These are phyloP conservation scores for Boloria euphrosyne DNA, from an alignment of 2,888 invertebrate species.

Conservation along the genomic window DNA sequence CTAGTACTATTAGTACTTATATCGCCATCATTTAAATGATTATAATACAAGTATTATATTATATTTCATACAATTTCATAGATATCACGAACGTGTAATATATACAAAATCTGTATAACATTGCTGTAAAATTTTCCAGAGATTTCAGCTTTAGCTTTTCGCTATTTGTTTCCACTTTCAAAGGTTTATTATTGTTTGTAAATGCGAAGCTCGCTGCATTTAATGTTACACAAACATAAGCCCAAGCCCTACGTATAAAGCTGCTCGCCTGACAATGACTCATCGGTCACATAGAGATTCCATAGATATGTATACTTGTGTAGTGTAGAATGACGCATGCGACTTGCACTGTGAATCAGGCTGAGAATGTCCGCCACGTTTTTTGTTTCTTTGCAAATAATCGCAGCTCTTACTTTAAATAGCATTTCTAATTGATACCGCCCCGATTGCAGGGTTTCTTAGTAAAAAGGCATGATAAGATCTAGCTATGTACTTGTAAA, in stretches of 20 bases:
- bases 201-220: background rate
- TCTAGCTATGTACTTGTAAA: background rate
- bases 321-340: conserved; percentile 41
- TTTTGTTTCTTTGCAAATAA: conserved; percentile 36
- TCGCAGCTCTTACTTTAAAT: conserved; percentile 22
- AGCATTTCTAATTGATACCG: conserved; percentile 15
- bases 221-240: conserved; percentile 5
- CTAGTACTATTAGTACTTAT: too few relatives aligned
- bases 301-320: conserved; percentile 28
- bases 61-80: too few relatives aligned
- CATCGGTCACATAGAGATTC: conserved; percentile 37
- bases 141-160: background rate
- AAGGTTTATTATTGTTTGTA: conserved; percentile 12
- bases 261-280: conserved; percentile 31
- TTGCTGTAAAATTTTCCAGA: background rate
- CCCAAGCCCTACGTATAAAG: background rate
- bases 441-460: conserved; percentile 2
- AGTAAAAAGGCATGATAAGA: conserved; percentile 5
- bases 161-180: conserved; percentile 1
- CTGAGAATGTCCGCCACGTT: conserved; percentile 38
- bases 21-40: too few relatives aligned
- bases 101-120: too few relatives aligned
- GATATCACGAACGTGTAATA: too few relatives aligned
- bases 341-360: conserved; percentile 42
- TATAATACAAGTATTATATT: too few relatives aligned